Conservation (phyloP, 2,797 vertebrate species). For the Paramormyrops hopkinsi region DNA sequence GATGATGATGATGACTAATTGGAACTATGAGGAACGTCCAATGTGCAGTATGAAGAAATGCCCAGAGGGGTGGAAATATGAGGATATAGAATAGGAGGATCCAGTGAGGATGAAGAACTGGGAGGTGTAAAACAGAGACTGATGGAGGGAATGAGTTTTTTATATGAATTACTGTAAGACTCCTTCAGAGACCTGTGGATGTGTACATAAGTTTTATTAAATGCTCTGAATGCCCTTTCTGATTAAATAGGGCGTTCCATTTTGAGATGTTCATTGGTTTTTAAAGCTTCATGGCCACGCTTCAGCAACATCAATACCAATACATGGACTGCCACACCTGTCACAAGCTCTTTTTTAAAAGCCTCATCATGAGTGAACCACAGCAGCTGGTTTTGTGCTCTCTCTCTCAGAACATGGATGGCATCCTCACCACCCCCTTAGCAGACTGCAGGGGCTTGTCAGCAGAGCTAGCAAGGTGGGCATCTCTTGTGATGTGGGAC, state of each 20-base stretch:
- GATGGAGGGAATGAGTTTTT: neutral
- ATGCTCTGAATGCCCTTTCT: neutral
- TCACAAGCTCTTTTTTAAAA: neutral
- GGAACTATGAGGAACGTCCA: neutral
- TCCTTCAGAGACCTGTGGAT: neutral
- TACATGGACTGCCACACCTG: neutral
- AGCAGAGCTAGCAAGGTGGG: neutral
- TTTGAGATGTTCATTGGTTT: neutral
- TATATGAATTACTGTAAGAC: neutral
- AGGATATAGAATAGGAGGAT: neutral
- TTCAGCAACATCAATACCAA: neutral
- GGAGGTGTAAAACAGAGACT: neutral
- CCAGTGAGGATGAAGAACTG: neutral
- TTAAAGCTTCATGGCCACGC: neutral
- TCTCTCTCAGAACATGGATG: neutral
- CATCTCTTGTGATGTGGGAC: neutral
- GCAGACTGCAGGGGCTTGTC: neutral
- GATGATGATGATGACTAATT: slow-evolving; percentile 41
- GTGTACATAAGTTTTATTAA: neutral
- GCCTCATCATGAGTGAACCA: neutral
- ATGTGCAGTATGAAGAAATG: neutral
- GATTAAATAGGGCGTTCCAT: neutral
- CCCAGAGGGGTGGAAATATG: neutral
- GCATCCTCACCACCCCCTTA: neutral
- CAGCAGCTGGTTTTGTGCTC: neutral